Evolutionary conservation across 2,888 invertebrate genomes (phyloP), one percentile per base, ranked within the genome.

Genomic region (Cenopis cana): DNA sequence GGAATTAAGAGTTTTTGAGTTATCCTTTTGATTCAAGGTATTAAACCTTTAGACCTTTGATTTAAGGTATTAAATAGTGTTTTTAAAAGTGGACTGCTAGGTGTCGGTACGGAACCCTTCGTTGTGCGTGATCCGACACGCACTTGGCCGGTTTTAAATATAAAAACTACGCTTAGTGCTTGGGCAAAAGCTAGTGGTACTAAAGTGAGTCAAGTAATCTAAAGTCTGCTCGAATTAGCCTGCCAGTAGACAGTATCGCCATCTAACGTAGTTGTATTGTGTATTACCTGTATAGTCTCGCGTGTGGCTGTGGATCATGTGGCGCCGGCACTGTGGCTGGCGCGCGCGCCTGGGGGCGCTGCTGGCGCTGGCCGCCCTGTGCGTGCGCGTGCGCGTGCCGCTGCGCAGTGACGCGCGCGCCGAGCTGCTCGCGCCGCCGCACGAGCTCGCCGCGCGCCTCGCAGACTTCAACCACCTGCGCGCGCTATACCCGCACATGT

Each of bases 361-460:
- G 36, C 10, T 36, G 20, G 62, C 52, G 50, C 50, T 52, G 62
- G n/a, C 41, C 41, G 49, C 54, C 56, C n/a, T 77, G 74, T 75
- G 72, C 79, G 75, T 77, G 76, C 68, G 29, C 29, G 29, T 46
- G 46, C 62, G 50, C 36, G 62, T 62, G 62, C 36, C 36, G 18
- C 17, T 10, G 14, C 10, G 36, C 49, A 18, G 52, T 52, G 50
- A 36, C 17, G 36, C 12, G 2, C 0, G 12, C 20, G 62, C 62
- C 20, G 50, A 14, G 36, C 36, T 52, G 36, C 52, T 18, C 14
- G 52, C 62, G 36, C 52, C 62, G 36, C 62, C 62, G 14, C 52
- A 62, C 52, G 11, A 18, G 20, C 50, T 62, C 50, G 62, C 62
- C 36, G 62, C 17, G 14, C 9, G 14, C 1, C 62, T 62, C 20